Evolutionary conservation across 1,140 invertebrate genomes (phyloP).

Genomic region (Triops cancriformis): DNA sequence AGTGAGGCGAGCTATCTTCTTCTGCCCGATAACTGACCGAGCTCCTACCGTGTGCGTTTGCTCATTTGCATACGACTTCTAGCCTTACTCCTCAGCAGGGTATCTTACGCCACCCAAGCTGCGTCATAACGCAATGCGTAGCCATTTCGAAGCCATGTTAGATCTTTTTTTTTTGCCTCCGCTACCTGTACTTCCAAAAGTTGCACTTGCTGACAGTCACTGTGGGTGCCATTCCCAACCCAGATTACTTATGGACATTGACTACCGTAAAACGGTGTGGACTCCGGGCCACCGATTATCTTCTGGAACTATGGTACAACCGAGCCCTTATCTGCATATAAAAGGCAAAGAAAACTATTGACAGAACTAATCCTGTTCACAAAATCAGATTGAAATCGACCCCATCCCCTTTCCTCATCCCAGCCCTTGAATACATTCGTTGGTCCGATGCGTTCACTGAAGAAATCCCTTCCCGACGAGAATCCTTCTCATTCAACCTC

Average conservation of each 20-base stretch:
- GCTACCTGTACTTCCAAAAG: not conserved
- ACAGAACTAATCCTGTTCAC: not conserved
- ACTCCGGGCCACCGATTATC: not conserved
- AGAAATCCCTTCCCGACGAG: too few relatives aligned
- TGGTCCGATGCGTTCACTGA: too few relatives aligned
- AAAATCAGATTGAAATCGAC: not conserved
- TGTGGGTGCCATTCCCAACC: not conserved
- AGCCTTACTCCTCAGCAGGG: conserved; percentile 12
- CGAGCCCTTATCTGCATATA: not conserved
- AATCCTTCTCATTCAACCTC: too few relatives aligned
- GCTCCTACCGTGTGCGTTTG: conserved; percentile 9
- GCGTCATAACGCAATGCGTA: not conserved
- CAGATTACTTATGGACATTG: not conserved
- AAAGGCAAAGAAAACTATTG: not conserved
- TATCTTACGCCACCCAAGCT: conserved; percentile 8
- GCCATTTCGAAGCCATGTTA: not conserved
- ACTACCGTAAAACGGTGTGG: not conserved
- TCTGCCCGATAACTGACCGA: not conserved
- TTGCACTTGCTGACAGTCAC: not conserved
- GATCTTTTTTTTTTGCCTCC: not conserved
- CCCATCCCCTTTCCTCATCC: not conserved
- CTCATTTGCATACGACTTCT: conserved; percentile 13
- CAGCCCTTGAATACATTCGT: not conserved
- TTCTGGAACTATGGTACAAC: not conserved
- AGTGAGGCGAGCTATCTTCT: not conserved